A percentile compares a stretch with the other conserved stretches of the same genome.
Evolutionary conservation across 30 jellyfish, hydroid and myxozoan genomes (phyloP).

Genomic region (Aurelia coerulea): DNA sequence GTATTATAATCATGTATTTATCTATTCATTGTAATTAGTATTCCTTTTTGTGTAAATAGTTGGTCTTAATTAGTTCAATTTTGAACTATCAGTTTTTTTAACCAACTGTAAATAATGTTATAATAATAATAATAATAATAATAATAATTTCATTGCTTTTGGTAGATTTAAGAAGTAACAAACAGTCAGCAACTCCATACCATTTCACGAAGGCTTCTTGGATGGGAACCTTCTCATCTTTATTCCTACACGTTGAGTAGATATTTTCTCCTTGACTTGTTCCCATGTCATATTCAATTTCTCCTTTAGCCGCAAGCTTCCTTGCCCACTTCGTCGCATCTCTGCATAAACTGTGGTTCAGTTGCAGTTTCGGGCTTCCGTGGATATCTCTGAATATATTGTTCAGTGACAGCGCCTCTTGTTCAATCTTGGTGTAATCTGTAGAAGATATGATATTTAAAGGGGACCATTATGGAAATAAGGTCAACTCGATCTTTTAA

Average conservation of each 20-base stretch:
- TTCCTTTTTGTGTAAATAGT: no score
- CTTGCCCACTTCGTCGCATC: constrained; percentile 90
- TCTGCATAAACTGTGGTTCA: constrained; percentile 68
- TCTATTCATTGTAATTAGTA: no score
- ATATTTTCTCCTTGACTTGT: constrained; percentile 53
- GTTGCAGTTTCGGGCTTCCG: constrained; percentile 75
- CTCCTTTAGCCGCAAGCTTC: constrained; percentile 62
- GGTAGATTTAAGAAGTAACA: no score
- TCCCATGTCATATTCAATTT: constrained; percentile 35
- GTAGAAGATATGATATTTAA: background rate
- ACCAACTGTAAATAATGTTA: no score
- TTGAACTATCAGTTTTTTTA: no score
- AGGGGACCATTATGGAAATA: background rate
- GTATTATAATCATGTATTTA: no score
- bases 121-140: no score
- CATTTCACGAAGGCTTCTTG: constrained; percentile 47
- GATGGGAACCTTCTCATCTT: constrained; percentile 30
- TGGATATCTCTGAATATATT: constrained; percentile 87
- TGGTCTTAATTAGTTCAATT: no score
- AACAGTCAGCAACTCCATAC: background rate
- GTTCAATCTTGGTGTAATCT: constrained; percentile 54
- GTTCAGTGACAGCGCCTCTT: constrained; percentile 75
- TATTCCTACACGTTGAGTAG: constrained; percentile 40
- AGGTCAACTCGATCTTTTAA: background rate
- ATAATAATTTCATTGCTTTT: no score